Evolutionary conservation across 2,113 vertebrate genomes (phyloP).

Genomic region (Gambusia holbrooki): DNA sequence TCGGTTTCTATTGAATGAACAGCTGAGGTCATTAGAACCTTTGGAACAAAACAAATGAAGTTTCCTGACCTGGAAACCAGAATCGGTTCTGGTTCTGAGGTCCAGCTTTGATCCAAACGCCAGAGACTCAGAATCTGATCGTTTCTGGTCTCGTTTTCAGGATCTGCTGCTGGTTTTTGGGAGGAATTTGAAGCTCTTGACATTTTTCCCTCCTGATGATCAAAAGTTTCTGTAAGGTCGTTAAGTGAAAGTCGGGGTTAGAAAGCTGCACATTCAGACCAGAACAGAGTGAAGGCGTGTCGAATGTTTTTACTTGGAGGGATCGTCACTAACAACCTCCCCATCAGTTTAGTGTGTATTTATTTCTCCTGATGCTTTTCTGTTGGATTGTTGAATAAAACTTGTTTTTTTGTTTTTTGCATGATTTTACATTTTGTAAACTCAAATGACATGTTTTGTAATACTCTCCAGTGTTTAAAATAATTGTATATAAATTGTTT

Average conservation of each 20-base stretch:
- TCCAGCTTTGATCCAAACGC: neutral
- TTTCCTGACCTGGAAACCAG: neutral
- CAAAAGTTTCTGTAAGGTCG: neutral
- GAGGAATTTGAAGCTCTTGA: neutral
- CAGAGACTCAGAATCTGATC: neutral
- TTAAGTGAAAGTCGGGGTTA: neutral
- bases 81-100: neutral
- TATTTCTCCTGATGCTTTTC: slow-evolving; percentile 22
- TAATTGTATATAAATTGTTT: slow-evolving; percentile 51
- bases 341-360: slow-evolving; percentile 36
- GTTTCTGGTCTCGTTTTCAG: too few species aligned
- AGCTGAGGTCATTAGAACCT: neutral
- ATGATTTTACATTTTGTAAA: slow-evolving; percentile 59
- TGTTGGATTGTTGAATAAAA: slow-evolving; percentile 8
- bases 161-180: neutral
- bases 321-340: slow-evolving; percentile 23
- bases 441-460: slow-evolving; percentile 53
- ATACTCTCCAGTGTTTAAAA: slow-evolving; percentile 47
- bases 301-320: neutral
- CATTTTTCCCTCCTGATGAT: neutral
- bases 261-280: slow-evolving; percentile 9
- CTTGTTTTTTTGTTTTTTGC: slow-evolving; percentile 50
- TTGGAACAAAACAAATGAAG: neutral
- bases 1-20: neutral
- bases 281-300: slow-evolving; percentile 21